Percentiles rank a stretch among this genome's conserved stretches.
phyloP scores from a whole-genome alignment of 2,888 invertebrate species.

The Cenopis cana region DNA sequence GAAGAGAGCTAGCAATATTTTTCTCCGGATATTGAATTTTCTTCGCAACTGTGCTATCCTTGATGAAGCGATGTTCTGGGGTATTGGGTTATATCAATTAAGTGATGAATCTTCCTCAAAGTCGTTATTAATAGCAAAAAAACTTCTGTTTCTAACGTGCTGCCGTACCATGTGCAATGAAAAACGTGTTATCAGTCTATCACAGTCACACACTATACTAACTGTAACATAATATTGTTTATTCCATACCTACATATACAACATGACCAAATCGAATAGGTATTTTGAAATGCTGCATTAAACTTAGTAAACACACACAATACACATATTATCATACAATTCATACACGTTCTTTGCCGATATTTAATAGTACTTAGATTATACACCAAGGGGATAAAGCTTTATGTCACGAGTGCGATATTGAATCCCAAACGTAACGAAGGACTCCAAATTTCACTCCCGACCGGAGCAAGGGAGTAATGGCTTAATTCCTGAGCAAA shows the following conservation, averaged over 20 bases:
- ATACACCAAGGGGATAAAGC: no score
- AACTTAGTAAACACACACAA: no score
- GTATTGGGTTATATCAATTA: no score
- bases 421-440: no score
- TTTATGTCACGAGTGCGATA: no score
- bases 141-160: slow-evolving; percentile 10
- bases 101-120: slow-evolving; percentile 2
- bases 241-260: not conserved
- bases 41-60: not conserved
- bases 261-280: not conserved
- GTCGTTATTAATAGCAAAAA: not conserved
- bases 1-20: not conserved
- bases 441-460: no score
- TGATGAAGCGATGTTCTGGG: not conserved
- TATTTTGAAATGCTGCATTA: no score
- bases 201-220: slow-evolving; percentile 26
- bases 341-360: no score
- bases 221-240: not conserved
- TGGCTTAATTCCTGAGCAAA: no score
- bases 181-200: slow-evolving; percentile 29
- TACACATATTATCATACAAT: no score
- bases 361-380: no score
- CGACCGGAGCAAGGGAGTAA: no score
- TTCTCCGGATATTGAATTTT: not conserved
- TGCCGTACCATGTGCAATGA: not conserved